Base-by-base conservation (phyloP, 2,797 vertebrate genomes). In the Amniataba percoides region DNA sequence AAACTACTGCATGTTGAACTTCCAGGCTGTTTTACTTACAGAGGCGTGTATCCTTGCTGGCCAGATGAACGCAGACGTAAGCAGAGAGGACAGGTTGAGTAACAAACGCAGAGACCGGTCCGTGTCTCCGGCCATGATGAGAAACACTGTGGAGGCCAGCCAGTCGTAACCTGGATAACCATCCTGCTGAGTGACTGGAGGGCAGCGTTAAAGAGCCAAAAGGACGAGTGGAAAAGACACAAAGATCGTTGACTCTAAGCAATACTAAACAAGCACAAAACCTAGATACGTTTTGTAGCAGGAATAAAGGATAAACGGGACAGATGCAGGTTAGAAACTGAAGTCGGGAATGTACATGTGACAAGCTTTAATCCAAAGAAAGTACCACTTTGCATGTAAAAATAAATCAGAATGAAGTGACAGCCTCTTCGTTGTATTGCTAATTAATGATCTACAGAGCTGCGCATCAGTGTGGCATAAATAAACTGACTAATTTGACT, bases 1-100 rank as follows among this genome's bases (percentile, higher is more conserved):
- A n/a, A 12, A 25, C 31, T 4, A 12, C 18, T 46, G 58, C 68
- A 49, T 11, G 27, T 58, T 59, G 8, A 55, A 65, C 43, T 27
- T 39, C 10, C 7, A 14, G 0, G 0, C 1, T 16, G 19, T 55
- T 40, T 1, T 59, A 93, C 97, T 97, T 94, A 99, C 98, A 7
- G 97, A 99, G 73, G 89, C 46, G 48, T 98, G 96, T 27, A 97
- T 94, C 73, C 97, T 94, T 19, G 95, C 94, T 5, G 96, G 92
- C 97, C 97, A 99, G 80, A 99, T 93, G 92, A 98, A 97, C 3
- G 97, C 97, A 7, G 98, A 97, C 60, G 92, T 87, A 13, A 98
- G 96, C 82, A 98, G 95, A 74, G 78, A 73, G 62, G 97, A 96
- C 77, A 99, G 96, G 7, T 73, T 90, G 64, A 96, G 95, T 15